Evolutionary conservation across 1,140 invertebrate species (phyloP).

Genomic region (Tetragonula clypearis): DNA sequence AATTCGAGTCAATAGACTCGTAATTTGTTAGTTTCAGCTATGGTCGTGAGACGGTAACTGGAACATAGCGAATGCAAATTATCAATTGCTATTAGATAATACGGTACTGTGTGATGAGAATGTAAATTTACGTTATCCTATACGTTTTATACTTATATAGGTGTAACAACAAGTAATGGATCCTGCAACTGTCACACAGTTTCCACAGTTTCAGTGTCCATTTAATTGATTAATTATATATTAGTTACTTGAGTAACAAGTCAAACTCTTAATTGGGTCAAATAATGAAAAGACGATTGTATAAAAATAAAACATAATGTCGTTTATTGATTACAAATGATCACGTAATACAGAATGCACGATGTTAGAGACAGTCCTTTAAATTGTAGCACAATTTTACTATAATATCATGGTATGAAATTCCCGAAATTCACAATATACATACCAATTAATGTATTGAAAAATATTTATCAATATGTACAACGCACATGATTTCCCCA

Average conservation of each 20-base stretch:
- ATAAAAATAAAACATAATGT: slow-evolving; percentile 62
- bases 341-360: slow-evolving; percentile 49
- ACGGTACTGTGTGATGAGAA: no score
- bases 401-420: slow-evolving; percentile 42
- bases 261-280: neutral
- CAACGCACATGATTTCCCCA: slow-evolving; percentile 13
- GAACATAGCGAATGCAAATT: no score
- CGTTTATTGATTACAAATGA: slow-evolving; percentile 63
- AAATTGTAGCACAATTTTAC: slow-evolving; percentile 37
- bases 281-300: neutral
- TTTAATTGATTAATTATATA: neutral
- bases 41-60: no score
- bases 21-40: no score
- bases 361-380: slow-evolving; percentile 50
- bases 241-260: neutral
- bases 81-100: no score
- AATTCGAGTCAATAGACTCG: no score
- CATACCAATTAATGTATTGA: slow-evolving; percentile 34
- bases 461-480: slow-evolving; percentile 52
- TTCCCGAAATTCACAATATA: slow-evolving; percentile 22
- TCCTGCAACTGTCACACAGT: neutral
- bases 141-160: neutral
- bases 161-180: neutral
- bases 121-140: no score
- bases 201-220: no score